phyloP scores from a whole-genome alignment of 1,140 invertebrate genomes.

The Lysiphlebus fabarum region DNA sequence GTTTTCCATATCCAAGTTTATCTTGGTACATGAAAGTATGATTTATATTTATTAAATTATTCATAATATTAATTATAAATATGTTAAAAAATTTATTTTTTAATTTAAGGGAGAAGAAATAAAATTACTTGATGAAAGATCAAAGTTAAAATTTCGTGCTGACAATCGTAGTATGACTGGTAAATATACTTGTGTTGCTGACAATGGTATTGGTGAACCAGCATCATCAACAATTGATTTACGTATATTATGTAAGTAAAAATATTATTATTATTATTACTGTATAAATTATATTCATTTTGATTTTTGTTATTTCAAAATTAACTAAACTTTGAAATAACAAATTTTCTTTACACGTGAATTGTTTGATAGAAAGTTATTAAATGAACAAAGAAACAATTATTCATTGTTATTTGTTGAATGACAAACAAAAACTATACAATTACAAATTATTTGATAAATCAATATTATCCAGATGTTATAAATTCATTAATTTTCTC shows the following conservation, averaged over 20 bases:
- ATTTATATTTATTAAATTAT: neutral
- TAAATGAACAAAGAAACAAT: too few species aligned
- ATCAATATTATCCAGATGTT: too few species aligned
- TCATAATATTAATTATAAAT: slow-evolving; percentile 9
- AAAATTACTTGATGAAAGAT: slow-evolving; percentile 61
- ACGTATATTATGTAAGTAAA: slow-evolving; percentile 59
- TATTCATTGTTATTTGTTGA: too few species aligned
- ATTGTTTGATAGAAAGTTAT: too few species aligned
- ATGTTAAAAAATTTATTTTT: slow-evolving; percentile 20
- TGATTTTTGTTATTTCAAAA: too few species aligned
- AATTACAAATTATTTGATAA: too few species aligned
- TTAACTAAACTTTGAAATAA: too few species aligned
- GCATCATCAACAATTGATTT: slow-evolving; percentile 62
- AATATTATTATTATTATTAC: neutral
- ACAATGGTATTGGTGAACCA: slow-evolving; percentile 71
- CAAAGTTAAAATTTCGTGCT: slow-evolving; percentile 65
- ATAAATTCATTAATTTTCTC: too few species aligned
- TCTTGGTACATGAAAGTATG: slow-evolving; percentile 68
- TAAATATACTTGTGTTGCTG: slow-evolving; percentile 68
- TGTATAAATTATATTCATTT: too few species aligned
- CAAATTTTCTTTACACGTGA: too few species aligned
- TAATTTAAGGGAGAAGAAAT: slow-evolving; percentile 60
- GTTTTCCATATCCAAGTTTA: slow-evolving; percentile 66
- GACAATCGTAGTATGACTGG: slow-evolving; percentile 65
- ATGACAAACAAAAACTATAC: too few species aligned